Conservation (phyloP, 1,140 invertebrate genomes). For the Meloidogyne chitwoodi region DNA sequence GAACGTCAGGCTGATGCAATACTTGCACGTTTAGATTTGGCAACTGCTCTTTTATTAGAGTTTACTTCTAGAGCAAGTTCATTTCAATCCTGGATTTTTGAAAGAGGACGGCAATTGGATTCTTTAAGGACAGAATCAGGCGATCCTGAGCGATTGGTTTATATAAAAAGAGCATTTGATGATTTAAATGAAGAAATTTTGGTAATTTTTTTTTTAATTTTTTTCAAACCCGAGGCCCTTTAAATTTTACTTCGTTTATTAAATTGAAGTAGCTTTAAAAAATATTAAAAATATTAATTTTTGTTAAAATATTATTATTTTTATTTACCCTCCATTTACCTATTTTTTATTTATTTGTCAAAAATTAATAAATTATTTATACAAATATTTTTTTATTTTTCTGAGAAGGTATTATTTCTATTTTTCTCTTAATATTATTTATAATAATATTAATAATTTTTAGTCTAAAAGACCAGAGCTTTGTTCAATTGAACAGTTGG, state of each 20-base stretch:
- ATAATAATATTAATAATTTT: background rate
- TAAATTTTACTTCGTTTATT: too few species aligned
- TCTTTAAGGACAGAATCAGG: slow-evolving; percentile 2
- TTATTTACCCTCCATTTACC: too few species aligned
- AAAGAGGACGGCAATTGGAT: slow-evolving; percentile 19
- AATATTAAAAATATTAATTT: too few species aligned
- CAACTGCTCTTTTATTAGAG: slow-evolving; percentile 31
- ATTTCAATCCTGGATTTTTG: slow-evolving; percentile 37
- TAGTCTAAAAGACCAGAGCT: slow-evolving; percentile 18
- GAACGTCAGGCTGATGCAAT: slow-evolving; percentile 28
- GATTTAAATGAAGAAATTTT: slow-evolving; percentile 23
- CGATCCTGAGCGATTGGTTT: background rate
- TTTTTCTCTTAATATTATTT: background rate
- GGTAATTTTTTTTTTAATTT: background rate
- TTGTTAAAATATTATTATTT: too few species aligned
- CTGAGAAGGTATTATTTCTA: too few species aligned
- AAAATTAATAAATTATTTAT: too few species aligned
- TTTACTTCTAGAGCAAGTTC: slow-evolving; percentile 28
- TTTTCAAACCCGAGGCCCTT: too few species aligned
- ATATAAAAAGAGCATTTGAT: background rate
- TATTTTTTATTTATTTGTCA: too few species aligned
- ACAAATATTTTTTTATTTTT: too few species aligned
- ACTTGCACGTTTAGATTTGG: slow-evolving; percentile 23
- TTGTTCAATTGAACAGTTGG: slow-evolving; percentile 24
- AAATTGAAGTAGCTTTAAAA: too few species aligned